A percentile compares a stretch with the other conserved stretches of the same genome.
Evolutionary conservation across 2,888 invertebrate genomes (phyloP).

Genomic region (Glaucopsyche alexis): DNA sequence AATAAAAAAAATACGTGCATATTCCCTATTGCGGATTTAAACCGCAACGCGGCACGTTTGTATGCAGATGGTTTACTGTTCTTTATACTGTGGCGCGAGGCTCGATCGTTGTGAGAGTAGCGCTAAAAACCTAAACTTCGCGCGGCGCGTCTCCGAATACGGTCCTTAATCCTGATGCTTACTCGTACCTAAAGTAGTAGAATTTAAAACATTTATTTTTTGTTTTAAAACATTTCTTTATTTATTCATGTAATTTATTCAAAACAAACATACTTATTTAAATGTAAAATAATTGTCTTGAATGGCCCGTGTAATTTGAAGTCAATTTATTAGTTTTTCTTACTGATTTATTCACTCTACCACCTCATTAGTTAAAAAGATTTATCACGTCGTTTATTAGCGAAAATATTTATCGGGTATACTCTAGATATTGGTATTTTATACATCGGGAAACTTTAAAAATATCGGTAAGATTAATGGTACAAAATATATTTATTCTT

Average conservation of each 20-base stretch:
- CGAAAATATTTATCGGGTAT: conserved; percentile 71
- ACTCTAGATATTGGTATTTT: conserved; percentile 65
- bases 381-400: conserved; percentile 76
- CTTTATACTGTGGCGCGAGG: too few relatives aligned
- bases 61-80: too few relatives aligned
- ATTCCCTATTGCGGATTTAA: too few relatives aligned
- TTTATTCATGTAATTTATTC: neutral
- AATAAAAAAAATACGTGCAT: too few relatives aligned
- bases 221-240: neutral
- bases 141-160: too few relatives aligned
- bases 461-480: conserved; percentile 4
- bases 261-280: neutral
- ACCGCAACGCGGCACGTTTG: too few relatives aligned
- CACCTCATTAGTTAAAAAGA: conserved; percentile 54
- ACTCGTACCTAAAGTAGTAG: too few relatives aligned
- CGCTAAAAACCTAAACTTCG: too few relatives aligned
- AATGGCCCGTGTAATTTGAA: conserved; percentile 1
- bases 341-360: conserved; percentile 40
- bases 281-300: neutral
- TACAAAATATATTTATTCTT: conserved; percentile 1
- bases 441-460: neutral
- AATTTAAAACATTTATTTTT: too few relatives aligned
- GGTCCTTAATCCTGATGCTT: too few relatives aligned
- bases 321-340: conserved; percentile 25
- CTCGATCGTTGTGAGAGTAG: too few relatives aligned